These are phyloP conservation scores for Melozone crissalis DNA, from an alignment of 2,113 vertebrate species.

Conservation along the genomic window DNA sequence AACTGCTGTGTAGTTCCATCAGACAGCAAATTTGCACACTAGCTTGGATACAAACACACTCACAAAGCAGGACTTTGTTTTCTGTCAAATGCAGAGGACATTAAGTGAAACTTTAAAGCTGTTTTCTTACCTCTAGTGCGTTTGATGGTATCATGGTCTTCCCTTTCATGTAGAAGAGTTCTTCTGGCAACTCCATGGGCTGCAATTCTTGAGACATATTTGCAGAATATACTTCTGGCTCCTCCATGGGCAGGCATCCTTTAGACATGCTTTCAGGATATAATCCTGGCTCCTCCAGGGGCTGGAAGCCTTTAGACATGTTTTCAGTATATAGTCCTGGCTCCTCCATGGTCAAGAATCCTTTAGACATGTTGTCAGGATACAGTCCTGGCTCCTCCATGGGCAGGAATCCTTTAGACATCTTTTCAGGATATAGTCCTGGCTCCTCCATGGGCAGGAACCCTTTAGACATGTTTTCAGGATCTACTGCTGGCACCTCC, in stretches of 20 bases:
- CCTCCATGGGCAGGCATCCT: conserved; percentile 1
- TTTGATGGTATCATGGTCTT: background rate
- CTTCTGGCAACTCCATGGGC: background rate
- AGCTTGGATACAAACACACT: background rate
- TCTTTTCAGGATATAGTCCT: conserved; percentile 9
- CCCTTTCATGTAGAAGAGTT: background rate
- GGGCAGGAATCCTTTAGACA: conserved; percentile 27
- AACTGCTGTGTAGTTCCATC: background rate
- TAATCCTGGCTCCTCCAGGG: background rate
- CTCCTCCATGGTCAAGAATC: background rate
- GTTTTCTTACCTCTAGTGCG: conserved; percentile 43
- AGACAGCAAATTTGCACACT: background rate
- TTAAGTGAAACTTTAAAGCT: background rate
- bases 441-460: fast-evolving
- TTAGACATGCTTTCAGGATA: conserved; percentile 48
- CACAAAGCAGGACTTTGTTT: background rate
- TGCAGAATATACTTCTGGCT: background rate
- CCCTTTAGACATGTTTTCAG: background rate
- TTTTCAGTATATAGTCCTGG: background rate
- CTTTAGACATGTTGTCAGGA: background rate
- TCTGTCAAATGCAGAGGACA: background rate
- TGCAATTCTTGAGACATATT: conserved; percentile 52
- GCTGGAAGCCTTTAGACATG: conserved; percentile 27
- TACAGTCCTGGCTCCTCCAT: background rate
- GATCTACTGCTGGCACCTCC: background rate